Evolutionary conservation across 2,888 invertebrate genomes (phyloP), one percentile per base, ranked within the genome.

Genomic region (Eupithecia subumbrata): DNA sequence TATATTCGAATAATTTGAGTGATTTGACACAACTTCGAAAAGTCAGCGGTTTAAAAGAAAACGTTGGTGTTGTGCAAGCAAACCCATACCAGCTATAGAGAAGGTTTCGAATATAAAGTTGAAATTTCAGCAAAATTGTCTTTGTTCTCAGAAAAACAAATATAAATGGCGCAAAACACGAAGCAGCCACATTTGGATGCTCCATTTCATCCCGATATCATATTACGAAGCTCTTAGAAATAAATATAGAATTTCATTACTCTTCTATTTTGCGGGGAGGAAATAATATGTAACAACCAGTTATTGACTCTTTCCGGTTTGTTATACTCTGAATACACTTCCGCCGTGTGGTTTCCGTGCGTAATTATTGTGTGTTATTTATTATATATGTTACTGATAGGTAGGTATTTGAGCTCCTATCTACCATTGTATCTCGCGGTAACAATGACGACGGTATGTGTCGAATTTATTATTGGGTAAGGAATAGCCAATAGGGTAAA

Each of bases 181-280:
- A 66, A 67, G 40, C 66, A 11, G 18, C 11, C 68, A 34, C 37
- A 52, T 34, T 25, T 60, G 60, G 25, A 60, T 37, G n/a, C 40
- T 67, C 40, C 40, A 67, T 67, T 37, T 56, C 69, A 52, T 72
- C 67, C 37, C 63, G 45, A 63, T 73, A 76, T 70, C 70, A 69
- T 69, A 25, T 75, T 75, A 66, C 66, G 63, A 60, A 75, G 71
- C 75, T 77, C 70, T 75, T 71, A 68, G 34, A 63, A 72, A 68
- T 64, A 64, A 73, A 75, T 71, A 77, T 77, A 52, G 73, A 73
- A 71, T 77, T 75, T 69, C 75, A 67, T 77, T 69, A 56, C 70
- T 73, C 18, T n/a, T 22, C 9, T 43, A 67, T 73, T 60, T 72
- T 48, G 63, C 11, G 30, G 37, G 48, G 9, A 52, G 64, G 56